Base-by-base conservation (phyloP, 2,888 invertebrate genomes). In the Drosophila paramelanica region DNA sequence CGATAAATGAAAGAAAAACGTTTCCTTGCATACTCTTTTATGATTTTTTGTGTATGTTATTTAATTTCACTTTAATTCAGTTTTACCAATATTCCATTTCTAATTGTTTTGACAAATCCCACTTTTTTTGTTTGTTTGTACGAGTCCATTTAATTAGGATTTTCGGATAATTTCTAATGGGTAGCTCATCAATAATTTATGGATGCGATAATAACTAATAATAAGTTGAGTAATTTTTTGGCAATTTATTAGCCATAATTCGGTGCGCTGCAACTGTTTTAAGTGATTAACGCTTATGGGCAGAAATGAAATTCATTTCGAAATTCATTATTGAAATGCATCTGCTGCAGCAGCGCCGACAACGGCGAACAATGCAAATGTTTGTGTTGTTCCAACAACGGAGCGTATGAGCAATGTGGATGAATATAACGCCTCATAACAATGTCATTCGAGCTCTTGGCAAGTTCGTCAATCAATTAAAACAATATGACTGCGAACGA, bases 401-500 rank as follows among this genome's bases (percentile, higher is more conserved):
- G 25, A 53, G 51, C 73, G 64, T 62, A 57, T 75, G 65, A 36
- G 61, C 58, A 56, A 56, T 65, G 61, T 45, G 62, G 41, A 67
- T 59, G 14, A 42, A 59, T 52, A 53, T 51, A 51, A 57, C 42
- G 47, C 41, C 27, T 39, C 41, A 69, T 56, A 50, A 56, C 60
- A 66, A 59, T 73, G 41, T 49, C 51, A 57, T 47, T 39, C 33
- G 45, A 60, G 43, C 50, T 45, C 49, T 50, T 45, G 53, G 45
- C 72, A 70, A 53, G 57, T 67, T 60, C 71, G 45, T 68, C 75
- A 75, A 81, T 81, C 80, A 80, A 80, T 80, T 79, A 79, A 75
- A 64, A 70, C 58, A 67, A 73, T 80, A 65, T 57, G 64, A 45
- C 46, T 71, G 42, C 23, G 45, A 45, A 17, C 11, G 53, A 39